Percentiles rank a stretch among this genome's conserved stretches.
phyloP scores from a whole-genome alignment of 2,888 invertebrate genomes.

The Digitonthophagus gazella region DNA sequence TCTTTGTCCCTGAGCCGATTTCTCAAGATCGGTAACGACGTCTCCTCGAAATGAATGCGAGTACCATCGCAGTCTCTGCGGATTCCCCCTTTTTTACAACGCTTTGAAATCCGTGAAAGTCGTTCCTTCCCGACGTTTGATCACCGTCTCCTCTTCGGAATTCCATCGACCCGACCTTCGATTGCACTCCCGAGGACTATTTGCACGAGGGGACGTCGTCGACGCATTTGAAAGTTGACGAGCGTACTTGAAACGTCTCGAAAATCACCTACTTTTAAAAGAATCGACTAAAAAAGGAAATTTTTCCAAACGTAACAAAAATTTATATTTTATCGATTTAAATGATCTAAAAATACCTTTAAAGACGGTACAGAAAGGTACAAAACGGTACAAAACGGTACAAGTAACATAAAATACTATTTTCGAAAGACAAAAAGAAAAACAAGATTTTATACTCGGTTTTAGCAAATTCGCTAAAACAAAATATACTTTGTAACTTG shows the following conservation, averaged over 20 bases:
- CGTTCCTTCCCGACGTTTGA: background rate
- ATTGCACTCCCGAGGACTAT: too few relatives aligned
- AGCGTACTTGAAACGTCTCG: background rate
- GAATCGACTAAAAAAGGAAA: background rate
- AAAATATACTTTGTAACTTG: background rate
- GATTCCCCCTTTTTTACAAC: background rate
- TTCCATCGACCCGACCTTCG: background rate
- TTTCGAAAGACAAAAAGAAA: background rate
- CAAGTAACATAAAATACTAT: background rate
- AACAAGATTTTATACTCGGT: background rate
- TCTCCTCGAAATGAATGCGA: background rate
- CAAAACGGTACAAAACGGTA: background rate
- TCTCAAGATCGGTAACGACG: background rate
- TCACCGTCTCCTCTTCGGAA: background rate
- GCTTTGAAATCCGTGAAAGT: background rate
- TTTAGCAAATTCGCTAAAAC: background rate
- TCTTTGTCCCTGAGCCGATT: background rate
- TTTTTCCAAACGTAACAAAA: background rate
- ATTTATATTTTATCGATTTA: background rate
- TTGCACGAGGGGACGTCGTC: background rate
- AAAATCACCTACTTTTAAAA: background rate
- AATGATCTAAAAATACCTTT: background rate
- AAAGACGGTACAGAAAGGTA: background rate
- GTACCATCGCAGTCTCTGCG: background rate
- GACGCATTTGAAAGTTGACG: too few relatives aligned